Evolutionary conservation across 2,797 vertebrate species (phyloP), one percentile per base, ranked within the genome.

Genomic region (Leuciscus waleckii): DNA sequence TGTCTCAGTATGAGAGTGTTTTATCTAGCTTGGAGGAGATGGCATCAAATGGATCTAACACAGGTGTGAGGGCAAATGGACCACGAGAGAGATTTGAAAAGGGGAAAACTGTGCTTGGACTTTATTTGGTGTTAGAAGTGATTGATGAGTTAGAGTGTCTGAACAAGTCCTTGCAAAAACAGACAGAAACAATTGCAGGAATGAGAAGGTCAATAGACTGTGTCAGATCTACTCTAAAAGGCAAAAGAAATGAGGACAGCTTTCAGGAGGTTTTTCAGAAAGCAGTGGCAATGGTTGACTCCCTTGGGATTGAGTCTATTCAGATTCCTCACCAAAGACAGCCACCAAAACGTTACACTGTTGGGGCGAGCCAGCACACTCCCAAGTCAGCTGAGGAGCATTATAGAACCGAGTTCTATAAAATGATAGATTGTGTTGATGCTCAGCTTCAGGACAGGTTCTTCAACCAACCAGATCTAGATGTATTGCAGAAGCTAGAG

Each of bases 261-360:
- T 87, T 78, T 73, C 71, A 81, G 43, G 54, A 73, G 11, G 16
- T 88, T 37, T 87, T 87, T 88, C 7, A 84, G 7, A 87, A 86
- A 51, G 88, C 79, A 61, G 74, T 86, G 75, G 67, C 54, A 76
- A 84, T 87, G 83, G 71, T 87, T 13, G 69, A 87, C 46, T 85
- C 82, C n/a, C 81, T 88, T 86, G 85, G 73, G 13, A 85, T 87
- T 80, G 84, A 88, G 23, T 58, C 82, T 43, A 89, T 89, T 41
- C 81, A 89, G 54, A 87, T 89, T 26, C 78, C 86, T 87, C 81
- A 85, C 73, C 84, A 89, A 74, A 88, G 82, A 86, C 46, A 82
- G 77, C 46, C 84, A 86, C 75, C 67, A 84, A 88, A 78, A 75
- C 8, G 39, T 41, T 41, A 41, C 39, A 41, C 39, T 41, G 39